Evolutionary conservation across 2,888 invertebrate species (phyloP), one percentile per base, ranked within the genome.

Genomic region (Corbicula japonica): DNA sequence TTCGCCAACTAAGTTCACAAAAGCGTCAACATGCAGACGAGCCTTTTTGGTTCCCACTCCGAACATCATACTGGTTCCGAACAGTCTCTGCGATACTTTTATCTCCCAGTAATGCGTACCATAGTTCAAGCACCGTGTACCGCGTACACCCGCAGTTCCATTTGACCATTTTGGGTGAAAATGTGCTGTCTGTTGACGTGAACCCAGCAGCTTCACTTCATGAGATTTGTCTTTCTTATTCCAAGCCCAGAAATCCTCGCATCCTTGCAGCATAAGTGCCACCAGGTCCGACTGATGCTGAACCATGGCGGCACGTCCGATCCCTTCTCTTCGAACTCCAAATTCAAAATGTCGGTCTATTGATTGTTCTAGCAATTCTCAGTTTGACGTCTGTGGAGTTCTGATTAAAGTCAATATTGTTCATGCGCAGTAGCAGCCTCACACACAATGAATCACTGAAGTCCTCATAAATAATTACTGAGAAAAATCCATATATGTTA

Each of bases 141-240:
- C 96, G 60, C 96, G 94, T 0, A 96, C 95, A 0, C 95, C 96
- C 0, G 96, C 96, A 0, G 96, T 96, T 10, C 96, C 96, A 88
- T 95, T 96, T 89, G 96, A 96, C 96, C 96, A 96, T 90, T 96
- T 96, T 8, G 96, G 96, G 92, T 96, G 96, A 90, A 96, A 96
- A 89, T 95, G 95, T 1, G 95, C 96, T n/a, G 95, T 95, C 80
- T 86, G 79, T 30, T 81, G 78, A n/a, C 83, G 82, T 5, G 78
- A 82, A 1, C 91, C 91, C 78, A 95, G 94, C 18, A 96, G 93
- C 21, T 95, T 94, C n/a, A 95, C 94, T 86, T 94, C 94, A 76
- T 93, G 94, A 1, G 94, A 94, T 87, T 94, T 93, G 86, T 95
- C 95, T 18, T 94, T 93, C 58, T 94, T 93, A 90, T 95, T 95